These are phyloP conservation scores for Papilio dardanus DNA, from an alignment of 1,140 invertebrate species.

Conservation along the genomic window DNA sequence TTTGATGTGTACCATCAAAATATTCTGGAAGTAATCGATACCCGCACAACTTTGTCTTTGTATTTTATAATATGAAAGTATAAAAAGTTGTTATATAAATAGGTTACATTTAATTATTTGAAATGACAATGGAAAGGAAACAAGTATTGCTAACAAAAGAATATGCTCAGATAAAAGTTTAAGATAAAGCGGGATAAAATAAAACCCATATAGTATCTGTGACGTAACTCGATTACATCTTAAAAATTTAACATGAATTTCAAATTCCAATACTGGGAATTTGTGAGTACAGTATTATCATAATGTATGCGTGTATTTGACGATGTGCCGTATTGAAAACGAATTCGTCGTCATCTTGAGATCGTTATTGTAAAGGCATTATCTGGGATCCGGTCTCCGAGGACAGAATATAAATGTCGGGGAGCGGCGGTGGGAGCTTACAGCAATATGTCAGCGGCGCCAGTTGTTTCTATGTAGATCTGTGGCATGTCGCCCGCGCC, in stretches of 20 bases:
- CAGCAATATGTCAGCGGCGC: conserved; percentile 69
- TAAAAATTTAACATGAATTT: conserved; percentile 43
- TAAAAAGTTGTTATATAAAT: not conserved
- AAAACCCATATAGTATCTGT: conserved; percentile 33
- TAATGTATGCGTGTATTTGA: conserved; percentile 54
- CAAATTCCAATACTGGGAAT: conserved; percentile 42
- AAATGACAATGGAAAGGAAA: not conserved
- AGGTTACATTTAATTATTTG: not conserved
- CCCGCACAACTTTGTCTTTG: not conserved
- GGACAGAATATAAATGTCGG: conserved; percentile 70
- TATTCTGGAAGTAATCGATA: not conserved
- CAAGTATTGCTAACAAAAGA: not conserved
- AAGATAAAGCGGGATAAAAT: not conserved
- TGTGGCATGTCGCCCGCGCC: conserved; percentile 5
- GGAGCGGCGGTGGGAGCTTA: conserved; percentile 56
- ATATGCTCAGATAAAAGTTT: not conserved
- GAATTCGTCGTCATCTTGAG: conserved; percentile 63
- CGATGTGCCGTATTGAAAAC: conserved; percentile 57
- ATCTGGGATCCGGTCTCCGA: conserved; percentile 67
- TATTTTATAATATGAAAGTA: not conserved
- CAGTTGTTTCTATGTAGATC: conserved; percentile 47
- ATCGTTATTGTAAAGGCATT: conserved; percentile 76
- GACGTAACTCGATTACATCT: conserved; percentile 25
- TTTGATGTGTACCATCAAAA: not conserved
- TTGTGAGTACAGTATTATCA: conserved; percentile 48